Percentiles rank a stretch among this genome's conserved stretches.
These are phyloP conservation scores for Pseudorectes ferrugineus DNA, from an alignment of 2,113 vertebrate species.

Conservation along the genomic window DNA sequence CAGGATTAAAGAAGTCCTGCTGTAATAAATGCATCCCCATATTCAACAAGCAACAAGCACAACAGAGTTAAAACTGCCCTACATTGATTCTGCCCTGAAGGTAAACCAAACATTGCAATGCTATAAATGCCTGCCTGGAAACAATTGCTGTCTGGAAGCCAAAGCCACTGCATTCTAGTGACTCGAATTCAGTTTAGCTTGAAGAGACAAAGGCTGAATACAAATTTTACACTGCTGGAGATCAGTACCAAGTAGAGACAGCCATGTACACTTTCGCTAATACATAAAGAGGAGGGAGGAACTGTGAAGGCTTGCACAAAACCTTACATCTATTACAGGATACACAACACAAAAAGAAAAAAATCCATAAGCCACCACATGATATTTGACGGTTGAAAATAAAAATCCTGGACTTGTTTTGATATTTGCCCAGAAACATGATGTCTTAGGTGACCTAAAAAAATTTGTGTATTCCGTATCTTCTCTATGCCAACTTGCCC, in stretches of 20 bases:
- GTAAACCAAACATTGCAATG: background rate
- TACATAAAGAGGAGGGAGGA: background rate
- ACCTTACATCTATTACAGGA: background rate
- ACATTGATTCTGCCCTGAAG: background rate
- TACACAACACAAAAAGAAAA: background rate
- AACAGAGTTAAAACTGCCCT: background rate
- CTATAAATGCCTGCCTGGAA: background rate
- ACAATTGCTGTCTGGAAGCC: background rate
- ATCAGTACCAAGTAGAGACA: background rate
- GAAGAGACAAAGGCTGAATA: background rate
- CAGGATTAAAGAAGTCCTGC: background rate
- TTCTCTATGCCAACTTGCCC: background rate
- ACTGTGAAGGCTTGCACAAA: background rate
- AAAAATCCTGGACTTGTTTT: background rate
- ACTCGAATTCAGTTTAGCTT: background rate
- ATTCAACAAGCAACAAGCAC: background rate
- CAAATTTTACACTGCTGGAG: background rate
- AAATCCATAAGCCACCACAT: rapidly evolving
- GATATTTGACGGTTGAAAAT: background rate
- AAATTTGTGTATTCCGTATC: background rate
- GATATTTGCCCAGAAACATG: background rate
- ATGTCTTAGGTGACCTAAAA: background rate
- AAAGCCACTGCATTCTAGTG: background rate
- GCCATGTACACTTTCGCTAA: background rate
- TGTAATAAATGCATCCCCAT: background rate